These are phyloP conservation scores for Halcyon senegalensis DNA, from an alignment of 2,113 vertebrate genomes.

Conservation along the genomic window DNA sequence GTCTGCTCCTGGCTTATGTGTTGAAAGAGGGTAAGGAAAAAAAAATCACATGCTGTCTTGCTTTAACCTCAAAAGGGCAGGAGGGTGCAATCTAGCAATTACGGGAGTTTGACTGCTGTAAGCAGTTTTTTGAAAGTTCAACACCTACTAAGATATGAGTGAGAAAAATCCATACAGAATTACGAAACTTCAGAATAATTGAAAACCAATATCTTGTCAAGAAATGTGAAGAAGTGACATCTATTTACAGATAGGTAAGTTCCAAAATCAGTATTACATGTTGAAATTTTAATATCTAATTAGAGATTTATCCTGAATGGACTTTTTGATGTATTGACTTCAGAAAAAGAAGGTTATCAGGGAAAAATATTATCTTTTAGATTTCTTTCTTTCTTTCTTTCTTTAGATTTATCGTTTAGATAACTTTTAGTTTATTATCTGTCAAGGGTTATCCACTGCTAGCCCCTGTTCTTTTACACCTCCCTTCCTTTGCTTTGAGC, in stretches of 20 bases:
- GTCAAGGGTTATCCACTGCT: neutral
- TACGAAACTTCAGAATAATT: neutral
- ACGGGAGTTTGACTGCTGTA: neutral
- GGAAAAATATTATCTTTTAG: neutral
- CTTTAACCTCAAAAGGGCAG: neutral
- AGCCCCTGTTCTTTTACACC: neutral
- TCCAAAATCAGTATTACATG: neutral
- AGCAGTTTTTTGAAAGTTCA: neutral
- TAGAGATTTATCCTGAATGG: neutral
- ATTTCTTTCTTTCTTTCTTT: neutral
- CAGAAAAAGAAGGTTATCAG: neutral
- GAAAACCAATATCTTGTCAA: neutral
- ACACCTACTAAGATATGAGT: neutral
- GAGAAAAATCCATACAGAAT: neutral
- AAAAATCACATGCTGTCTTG: neutral
- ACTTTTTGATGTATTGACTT: neutral
- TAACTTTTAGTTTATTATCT: neutral
- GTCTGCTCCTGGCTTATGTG: conserved; percentile 12
- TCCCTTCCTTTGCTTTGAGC: neutral
- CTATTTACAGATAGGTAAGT: neutral
- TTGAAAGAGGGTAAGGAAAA: neutral
- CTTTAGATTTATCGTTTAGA: neutral
- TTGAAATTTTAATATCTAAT: conserved; percentile 3
- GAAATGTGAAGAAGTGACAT: neutral
- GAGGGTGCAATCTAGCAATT: neutral